Base-by-base conservation (phyloP, 2,888 invertebrate species). In the Sycophila texana region DNA sequence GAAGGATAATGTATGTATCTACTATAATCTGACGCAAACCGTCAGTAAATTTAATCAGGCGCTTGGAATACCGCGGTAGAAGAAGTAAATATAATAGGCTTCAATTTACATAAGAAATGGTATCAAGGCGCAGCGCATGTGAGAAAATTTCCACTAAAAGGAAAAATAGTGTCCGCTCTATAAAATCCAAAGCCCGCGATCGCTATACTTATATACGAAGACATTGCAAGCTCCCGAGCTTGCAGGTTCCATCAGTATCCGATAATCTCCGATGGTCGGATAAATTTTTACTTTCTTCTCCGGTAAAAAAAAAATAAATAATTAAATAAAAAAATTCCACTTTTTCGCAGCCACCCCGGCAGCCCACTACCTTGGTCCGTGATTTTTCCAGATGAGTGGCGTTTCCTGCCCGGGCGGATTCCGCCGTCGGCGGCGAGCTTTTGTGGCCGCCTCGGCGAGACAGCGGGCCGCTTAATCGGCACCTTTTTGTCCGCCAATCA, bases 401-500 rank as follows among this genome's bases (percentile, higher is more conserved):
- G 84, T 88, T 89, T 90, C 89, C 89, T 88, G 89, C 83, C 82
- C 58, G 75, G 68, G 80, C 77, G 83, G 83, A 85, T 85, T 84
- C 83, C 83, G 82, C 82, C 80, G 78, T 73, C 61, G n/a, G 13
- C 66, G 63, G 82, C 16, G 81, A 74, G 80, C 86, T 83, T 86
- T 88, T 88, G 86, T 88, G n/a, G 30, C n/a, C 86, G 81, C 82
- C 85, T 83, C 82, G 83, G 66, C 47, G 65, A 71, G 72, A 26
- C 63, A 22, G 18, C 55, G 70, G 39, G 53, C 18, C 30, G 53
- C 22, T 83, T 88, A 89, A 90, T 89, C 87, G 86, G 82, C 87
- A 87, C 86, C 87, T 89, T 89, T 90, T 90, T 90, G 90, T 90
- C 74, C 83, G 66, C 83, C 88, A 89, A 90, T 90, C 84, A 87